A percentile compares a stretch with the other conserved stretches of the same genome.
phyloP scores from a whole-genome alignment of 2,888 invertebrate species.

The Ophonus ardosiacus region DNA sequence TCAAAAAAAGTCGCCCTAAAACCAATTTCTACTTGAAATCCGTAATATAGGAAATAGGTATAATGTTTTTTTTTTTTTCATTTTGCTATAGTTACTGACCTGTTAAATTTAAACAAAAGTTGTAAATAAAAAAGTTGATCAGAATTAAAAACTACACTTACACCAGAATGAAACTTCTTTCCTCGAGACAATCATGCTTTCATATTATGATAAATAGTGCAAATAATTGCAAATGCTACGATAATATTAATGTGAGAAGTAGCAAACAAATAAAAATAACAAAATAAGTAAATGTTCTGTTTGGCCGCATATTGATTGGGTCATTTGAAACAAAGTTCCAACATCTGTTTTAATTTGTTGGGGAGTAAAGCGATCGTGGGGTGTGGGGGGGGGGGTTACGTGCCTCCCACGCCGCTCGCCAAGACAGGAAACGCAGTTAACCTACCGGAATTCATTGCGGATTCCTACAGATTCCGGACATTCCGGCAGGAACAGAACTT shows the following conservation, averaged over 20 bases:
- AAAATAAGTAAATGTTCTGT: not conserved
- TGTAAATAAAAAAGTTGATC: too few relatives aligned
- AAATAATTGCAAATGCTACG: too few relatives aligned
- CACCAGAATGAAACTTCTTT: too few relatives aligned
- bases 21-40: too few relatives aligned
- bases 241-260: not conserved
- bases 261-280: not conserved
- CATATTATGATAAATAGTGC: too few relatives aligned
- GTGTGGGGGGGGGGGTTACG: constrained; percentile 10
- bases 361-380: not conserved
- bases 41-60: too few relatives aligned
- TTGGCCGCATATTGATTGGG: not conserved
- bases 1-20: too few relatives aligned
- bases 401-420: constrained; percentile 17
- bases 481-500: constrained; percentile 61
- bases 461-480: constrained; percentile 64
- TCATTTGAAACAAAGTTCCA: not conserved
- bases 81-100: too few relatives aligned
- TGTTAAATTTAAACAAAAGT: too few relatives aligned
- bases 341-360: constrained; percentile 17
- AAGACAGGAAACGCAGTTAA: constrained; percentile 64
- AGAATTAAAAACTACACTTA: too few relatives aligned
- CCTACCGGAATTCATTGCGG: constrained; percentile 64
- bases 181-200: too few relatives aligned
- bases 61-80: too few relatives aligned